Evolutionary conservation across 2,797 vertebrate species (phyloP).

Genomic region (Cryptoprocta ferox): DNA sequence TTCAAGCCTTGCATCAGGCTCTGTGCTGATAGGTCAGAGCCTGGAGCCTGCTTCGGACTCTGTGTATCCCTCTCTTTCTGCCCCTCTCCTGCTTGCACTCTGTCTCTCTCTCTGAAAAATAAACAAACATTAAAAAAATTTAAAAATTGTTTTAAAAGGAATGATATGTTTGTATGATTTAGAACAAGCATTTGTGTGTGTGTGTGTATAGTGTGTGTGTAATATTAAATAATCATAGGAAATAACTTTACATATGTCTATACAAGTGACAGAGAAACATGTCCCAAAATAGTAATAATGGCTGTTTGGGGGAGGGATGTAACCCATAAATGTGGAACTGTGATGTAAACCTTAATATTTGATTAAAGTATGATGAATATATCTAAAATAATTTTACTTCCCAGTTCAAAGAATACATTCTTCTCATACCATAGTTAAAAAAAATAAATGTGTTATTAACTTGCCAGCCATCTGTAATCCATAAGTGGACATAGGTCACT

Average conservation of each 20-base stretch:
- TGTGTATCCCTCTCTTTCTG: too few species aligned
- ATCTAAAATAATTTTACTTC: slow-evolving; percentile 9
- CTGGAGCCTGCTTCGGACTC: too few species aligned
- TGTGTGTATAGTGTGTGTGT: not conserved
- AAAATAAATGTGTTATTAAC: not conserved
- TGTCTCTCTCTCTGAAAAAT: too few species aligned
- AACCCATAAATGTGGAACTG: not conserved
- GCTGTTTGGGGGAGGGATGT: not conserved
- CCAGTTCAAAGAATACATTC: not conserved
- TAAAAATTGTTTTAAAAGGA: slow-evolving; percentile 22
- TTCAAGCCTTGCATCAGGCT: too few species aligned
- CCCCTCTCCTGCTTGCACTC: too few species aligned
- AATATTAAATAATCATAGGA: not conserved
- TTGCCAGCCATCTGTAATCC: not conserved
- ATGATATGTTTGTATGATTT: not conserved
- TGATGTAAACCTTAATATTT: not conserved
- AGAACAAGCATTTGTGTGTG: not conserved
- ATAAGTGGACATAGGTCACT: not conserved
- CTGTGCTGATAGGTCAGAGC: too few species aligned
- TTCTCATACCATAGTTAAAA: not conserved
- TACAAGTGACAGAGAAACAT: not conserved
- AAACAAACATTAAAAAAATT: not conserved
- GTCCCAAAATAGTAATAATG: not conserved
- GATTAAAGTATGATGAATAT: not conserved
- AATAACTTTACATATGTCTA: not conserved